phyloP scores from a whole-genome alignment of 2,797 vertebrate genomes.

The Psittacula echo region DNA sequence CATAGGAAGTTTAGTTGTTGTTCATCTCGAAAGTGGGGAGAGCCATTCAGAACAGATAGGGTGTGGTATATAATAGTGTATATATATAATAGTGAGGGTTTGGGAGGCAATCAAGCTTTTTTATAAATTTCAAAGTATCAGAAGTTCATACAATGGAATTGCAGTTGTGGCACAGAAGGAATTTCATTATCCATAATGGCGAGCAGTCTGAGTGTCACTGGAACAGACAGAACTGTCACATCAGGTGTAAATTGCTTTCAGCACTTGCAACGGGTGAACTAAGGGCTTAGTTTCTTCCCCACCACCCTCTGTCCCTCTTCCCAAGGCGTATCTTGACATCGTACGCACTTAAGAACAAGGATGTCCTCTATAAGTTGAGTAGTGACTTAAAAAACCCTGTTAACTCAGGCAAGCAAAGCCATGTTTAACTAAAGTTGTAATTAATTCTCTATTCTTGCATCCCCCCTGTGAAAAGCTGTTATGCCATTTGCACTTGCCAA shows the following conservation, averaged over 20 bases:
- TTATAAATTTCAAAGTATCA: background rate
- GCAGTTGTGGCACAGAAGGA: background rate
- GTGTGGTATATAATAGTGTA: no score
- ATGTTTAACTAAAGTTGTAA: background rate
- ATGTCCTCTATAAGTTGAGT: background rate
- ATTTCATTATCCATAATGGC: background rate
- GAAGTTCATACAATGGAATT: background rate
- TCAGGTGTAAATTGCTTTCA: background rate
- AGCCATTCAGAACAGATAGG: background rate
- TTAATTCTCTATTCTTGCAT: background rate
- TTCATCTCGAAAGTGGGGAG: background rate
- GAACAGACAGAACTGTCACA: background rate
- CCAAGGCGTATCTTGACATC: background rate
- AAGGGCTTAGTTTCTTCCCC: background rate
- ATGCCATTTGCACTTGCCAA: background rate
- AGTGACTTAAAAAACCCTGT: constrained; percentile 9
- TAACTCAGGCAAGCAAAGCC: constrained; percentile 16
- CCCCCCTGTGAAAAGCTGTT: background rate
- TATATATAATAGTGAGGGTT: no score
- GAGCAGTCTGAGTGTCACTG: background rate
- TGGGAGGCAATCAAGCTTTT: background rate
- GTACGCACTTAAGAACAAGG: background rate
- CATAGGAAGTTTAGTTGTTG: background rate
- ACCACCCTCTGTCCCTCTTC: background rate
- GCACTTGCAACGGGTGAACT: background rate